A percentile compares a stretch with the other conserved stretches of the same genome.
Conservation (phyloP, 2,113 vertebrate genomes). For the Nesogale talazaci region DNA sequence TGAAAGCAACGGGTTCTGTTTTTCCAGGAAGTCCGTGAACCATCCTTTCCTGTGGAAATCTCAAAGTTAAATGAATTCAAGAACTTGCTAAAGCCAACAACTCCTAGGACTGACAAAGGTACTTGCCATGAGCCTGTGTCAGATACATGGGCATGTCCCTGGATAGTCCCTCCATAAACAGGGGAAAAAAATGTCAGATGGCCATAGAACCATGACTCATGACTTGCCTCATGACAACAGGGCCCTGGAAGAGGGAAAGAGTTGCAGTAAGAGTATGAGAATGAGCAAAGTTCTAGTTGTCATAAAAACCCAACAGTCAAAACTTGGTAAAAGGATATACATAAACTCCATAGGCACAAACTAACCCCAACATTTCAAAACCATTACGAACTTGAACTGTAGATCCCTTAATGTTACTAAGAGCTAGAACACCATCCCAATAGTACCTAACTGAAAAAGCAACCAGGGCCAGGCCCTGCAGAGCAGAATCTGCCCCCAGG, state of each 20-base stretch:
- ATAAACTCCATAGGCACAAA: slow-evolving; percentile 41
- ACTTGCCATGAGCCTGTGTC: not conserved
- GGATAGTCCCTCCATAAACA: slow-evolving; percentile 45
- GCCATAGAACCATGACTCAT: too few species aligned
- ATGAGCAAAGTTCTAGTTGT: not conserved
- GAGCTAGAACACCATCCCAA: not conserved
- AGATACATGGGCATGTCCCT: not conserved
- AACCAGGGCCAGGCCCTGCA: fast-evolving
- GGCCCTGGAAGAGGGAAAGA: not conserved
- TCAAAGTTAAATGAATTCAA: slow-evolving; percentile 23
- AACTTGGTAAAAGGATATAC: slow-evolving; percentile 22
- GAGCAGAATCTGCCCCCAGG: not conserved
- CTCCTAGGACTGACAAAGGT: not conserved
- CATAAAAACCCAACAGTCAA: not conserved
- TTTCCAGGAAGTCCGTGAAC: not conserved
- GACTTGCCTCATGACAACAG: slow-evolving; percentile 39
- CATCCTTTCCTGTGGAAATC: slow-evolving; percentile 10
- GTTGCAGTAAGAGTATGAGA: slow-evolving; percentile 53
- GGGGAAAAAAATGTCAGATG: slow-evolving; percentile 45
- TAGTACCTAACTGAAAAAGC: not conserved
- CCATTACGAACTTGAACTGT: not conserved
- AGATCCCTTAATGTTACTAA: slow-evolving; percentile 22
- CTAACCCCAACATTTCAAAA: slow-evolving; percentile 1
- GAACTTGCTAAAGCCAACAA: slow-evolving; percentile 5
- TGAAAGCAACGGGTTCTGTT: not conserved